Base-by-base conservation (phyloP, 2,888 invertebrate species). In the Cheilosia variabilis region DNA sequence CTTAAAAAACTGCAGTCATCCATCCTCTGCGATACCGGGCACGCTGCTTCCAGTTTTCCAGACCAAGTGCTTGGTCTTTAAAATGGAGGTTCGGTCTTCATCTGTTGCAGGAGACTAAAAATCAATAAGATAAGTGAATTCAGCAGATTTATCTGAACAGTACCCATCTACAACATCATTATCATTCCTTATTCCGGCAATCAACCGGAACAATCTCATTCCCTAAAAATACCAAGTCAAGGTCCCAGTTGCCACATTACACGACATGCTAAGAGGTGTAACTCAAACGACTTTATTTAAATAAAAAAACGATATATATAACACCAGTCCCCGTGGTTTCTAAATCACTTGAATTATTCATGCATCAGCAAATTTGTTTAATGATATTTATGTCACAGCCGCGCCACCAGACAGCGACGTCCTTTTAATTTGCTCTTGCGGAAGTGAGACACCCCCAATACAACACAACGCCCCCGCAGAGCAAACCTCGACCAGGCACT, bases 341-440 rank as follows among this genome's bases (percentile, higher is more conserved):
- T 71, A 84, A 84, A 65, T 84, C 75, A 75, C 71, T 71, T 80
- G 71, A 84, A 84, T 80, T 84, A 84, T 80, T 84, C 75, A 84
- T 75, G 69, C 69, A 71, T 55, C 69, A 78, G 63, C 47, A 69
- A 78, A 78, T 75, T 75, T 75, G 79, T 78, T 73, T 65, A 75
- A 79, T 79, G 75, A 76, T 84, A 76, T 80, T 84, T 71, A 75
- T 84, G 75, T 75, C 84, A 75, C 75, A 84, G 45, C 69, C 24
- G 47, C 24, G 69, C 53, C 58, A 55, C 37, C 7, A 37, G 24
- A 34, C 45, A 27, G 24, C 60, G 69, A 57, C 71, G 69, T 71
- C 80, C 65, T 84, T 76, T 80, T 80, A 80, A 76, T 84, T 84
- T 80, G 52, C 63, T 58, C 63, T 75, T 79, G 72, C 69, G 73